Evolutionary conservation across 2,888 invertebrate genomes (phyloP), one percentile per base, ranked within the genome.

Genomic region (Temnothorax ravouxi): DNA sequence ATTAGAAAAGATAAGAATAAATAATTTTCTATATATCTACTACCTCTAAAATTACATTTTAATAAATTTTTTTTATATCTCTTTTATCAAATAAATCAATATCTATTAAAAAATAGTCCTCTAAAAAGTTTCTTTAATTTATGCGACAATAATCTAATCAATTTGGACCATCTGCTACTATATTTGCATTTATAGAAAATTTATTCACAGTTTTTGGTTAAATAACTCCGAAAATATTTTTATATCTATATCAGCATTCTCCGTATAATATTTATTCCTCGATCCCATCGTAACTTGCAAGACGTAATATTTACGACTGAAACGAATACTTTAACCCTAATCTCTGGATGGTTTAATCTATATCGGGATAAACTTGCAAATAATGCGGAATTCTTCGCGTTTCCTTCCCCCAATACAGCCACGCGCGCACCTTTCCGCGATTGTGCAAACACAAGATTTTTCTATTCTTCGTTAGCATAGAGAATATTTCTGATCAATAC

Each of bases 391-490:
- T 56, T 56, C 21, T 29, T 15, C 29, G 25, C n/a, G 1, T 69
- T 34, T 34, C 4, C 13, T 25, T 25, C 11, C 13, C 4, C 11
- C n/a, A 11, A 44, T 41, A 76, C 38, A 74, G 8, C 21, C 6
- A 13, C 38, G 18, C 38, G 18, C 41, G 34, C 21, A 54, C 15
- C 1, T 21, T 50, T 52, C 15, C 5, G 18, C n/a, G 25, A 8
- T 52, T n/a, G 41, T 67, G 52, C 13, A 47, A 59, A 59, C 44
- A 56, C 21, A 47, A 79, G 21, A 59, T 59, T 71, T 47, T 21
- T 47, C 44, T 44, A 56, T 71, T 71, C 56, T 38, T 71, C 44
- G 44, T 79, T 71, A 59, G 71, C 59, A 71, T 79, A 79, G 71
- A 79, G 13, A 71, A 79, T 59, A 79, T 59, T 34, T 71, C 13